Base-by-base conservation (phyloP, 2,888 invertebrate genomes). In the Tanytarsus gracilentus region DNA sequence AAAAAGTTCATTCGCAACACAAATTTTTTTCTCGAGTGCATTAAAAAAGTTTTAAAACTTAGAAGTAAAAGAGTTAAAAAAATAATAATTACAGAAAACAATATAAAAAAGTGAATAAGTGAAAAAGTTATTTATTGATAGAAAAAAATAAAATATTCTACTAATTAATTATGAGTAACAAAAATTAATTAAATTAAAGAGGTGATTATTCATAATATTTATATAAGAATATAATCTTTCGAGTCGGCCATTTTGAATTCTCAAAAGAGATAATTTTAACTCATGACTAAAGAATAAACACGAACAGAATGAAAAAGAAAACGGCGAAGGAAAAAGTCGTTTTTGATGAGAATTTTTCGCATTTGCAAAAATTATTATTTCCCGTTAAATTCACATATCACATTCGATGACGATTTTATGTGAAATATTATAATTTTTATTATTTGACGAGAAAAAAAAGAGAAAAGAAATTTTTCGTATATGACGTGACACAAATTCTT, bases 201-300 rank as follows among this genome's bases (percentile, higher is more conserved):
- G 44, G 44, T 44, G 44, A 44, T 23, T 44, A 44, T 44, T 39
- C 11, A 44, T 4, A 44, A 44, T 44, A 23, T 11, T 44, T 23
- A 18, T 18, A 9, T 36, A 36, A 11, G 39, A 40, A 40, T 8
- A 40, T n/a, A 40, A 44, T 18, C 21, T 44, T 18, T 44, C 23
- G 23, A 44, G 21, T 44, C 44, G 21, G 44, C 44, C 44, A 44
- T 44, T 44, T 44, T 44, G 44, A 44, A 44, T 44, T 44, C 44
- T 44, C 44, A 44, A n/a, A n/a, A n/a, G n/a, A 44, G 44, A 44
- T 44, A 44, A 44, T 44, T 44, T 44, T 44, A 44, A 44, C 44
- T 44, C 44, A 44, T 44, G 44, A 44, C 44, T 44, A 18, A 44
- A 44, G 44, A 44, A 44, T 44, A 18, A 44, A 44, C 44, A 44